Evolutionary conservation across 2,888 invertebrate species (phyloP).

Genomic region (Drosophila fulvimacula): DNA sequence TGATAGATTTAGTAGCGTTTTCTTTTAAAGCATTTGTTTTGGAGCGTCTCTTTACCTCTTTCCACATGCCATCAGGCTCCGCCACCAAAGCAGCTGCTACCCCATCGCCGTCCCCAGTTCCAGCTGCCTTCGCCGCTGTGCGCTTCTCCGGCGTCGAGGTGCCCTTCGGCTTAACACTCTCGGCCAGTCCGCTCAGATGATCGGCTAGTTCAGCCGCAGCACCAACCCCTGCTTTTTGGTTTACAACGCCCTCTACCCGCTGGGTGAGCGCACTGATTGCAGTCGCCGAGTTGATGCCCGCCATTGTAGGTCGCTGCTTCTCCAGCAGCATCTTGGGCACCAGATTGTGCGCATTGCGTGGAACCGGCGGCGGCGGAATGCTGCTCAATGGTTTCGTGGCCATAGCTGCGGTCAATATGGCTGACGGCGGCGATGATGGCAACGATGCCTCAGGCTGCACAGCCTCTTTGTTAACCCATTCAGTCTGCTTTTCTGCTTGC

Average conservation of each 20-base stretch:
- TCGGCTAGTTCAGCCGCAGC: conserved; percentile 81
- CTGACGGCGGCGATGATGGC: conserved; percentile 36
- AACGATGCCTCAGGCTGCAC: conserved; percentile 22
- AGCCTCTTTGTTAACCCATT: conserved; percentile 27
- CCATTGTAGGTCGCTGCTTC: conserved; percentile 60
- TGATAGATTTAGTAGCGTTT: conserved; percentile 80
- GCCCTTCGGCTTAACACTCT: conserved; percentile 79
- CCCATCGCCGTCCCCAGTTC: conserved; percentile 39
- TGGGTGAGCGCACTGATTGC: conserved; percentile 81
- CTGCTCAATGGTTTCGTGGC: conserved; percentile 87
- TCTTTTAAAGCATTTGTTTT: conserved; percentile 86
- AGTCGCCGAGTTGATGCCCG: conserved; percentile 65
- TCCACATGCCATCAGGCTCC: conserved; percentile 84
- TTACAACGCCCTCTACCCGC: conserved; percentile 74
- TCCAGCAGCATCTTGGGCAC: conserved; percentile 76
- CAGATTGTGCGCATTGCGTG: conserved; percentile 86
- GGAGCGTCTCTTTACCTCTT: conserved; percentile 87
- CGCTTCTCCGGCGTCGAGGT: conserved; percentile 73
- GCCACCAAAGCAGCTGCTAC: conserved; percentile 70
- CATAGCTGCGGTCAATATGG: conserved; percentile 63
- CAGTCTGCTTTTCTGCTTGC: conserved; percentile 53
- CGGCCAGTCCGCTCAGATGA: conserved; percentile 83
- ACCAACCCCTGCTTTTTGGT: conserved; percentile 49
- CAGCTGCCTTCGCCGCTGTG: conserved; percentile 35
- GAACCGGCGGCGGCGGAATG: conserved; percentile 89